Evolutionary conservation across 1,140 invertebrate species (phyloP), one percentile per base, ranked within the genome.

Genomic region (Triops cancriformis): DNA sequence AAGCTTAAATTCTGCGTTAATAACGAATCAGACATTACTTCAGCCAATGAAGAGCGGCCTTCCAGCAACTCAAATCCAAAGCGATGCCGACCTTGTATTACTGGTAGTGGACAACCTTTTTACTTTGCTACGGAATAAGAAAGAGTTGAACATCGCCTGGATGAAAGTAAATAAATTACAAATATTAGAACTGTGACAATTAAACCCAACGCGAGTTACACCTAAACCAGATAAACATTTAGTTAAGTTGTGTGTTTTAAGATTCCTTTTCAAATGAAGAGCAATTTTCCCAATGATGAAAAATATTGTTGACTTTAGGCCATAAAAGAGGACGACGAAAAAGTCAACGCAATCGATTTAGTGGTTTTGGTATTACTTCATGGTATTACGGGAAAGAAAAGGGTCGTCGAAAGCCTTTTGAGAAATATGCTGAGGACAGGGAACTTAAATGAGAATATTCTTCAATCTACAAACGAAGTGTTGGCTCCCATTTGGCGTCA

Each of bases 361-460:
- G 31, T 78, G 42, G 77, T 78, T 23, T 43, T 78, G 41, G 73
- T 78, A 23, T 28, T 78, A 14, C 73, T 74, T 26, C 77, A 78
- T 42, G 74, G 74, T 12, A 26, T 78, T 42, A 73, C 73, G 10
- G 77, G 77, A 10, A 73, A 73, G 26, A 72, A 28, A 37, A 72
- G 7, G 10, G 73, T 14, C 18, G 77, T 78, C 26, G 77, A 78
- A 26, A 72, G 64, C 26, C 37, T 74, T 12, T 9, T 78, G 18
- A 72, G 73, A 14, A 78, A 73, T 18, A 74, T 74, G 42, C 42
- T 78, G 1, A 73, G 77, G 6, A 26, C 28, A 9, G 77, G 74
- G 12, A 42, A 11, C 26, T 26, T 78, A 42, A 78, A 31, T 1
- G 72, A 72, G n/a, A 73, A 26, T 6, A 73, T 74, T 23, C 31